Conservation (phyloP, 2,888 invertebrate genomes). For the Rotaria macrura region DNA sequence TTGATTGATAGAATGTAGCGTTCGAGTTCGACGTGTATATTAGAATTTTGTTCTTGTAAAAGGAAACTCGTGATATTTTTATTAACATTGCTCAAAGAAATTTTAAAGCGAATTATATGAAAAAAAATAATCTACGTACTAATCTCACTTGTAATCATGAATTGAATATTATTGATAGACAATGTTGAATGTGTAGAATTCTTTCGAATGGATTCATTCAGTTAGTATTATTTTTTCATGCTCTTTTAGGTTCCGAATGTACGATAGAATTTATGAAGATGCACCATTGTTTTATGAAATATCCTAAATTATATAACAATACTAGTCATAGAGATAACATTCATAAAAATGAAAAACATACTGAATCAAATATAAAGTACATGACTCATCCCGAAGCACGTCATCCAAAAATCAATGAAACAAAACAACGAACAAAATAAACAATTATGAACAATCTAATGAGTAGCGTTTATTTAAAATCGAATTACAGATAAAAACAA, state of each 20-base stretch:
- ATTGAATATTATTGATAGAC: too few relatives aligned
- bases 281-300: constrained; percentile 74
- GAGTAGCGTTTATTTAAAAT: not conserved
- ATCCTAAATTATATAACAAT: constrained; percentile 31
- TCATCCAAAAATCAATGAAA: not conserved
- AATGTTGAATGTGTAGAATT: too few relatives aligned
- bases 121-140: too few relatives aligned
- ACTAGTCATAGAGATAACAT: not conserved
- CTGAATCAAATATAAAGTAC: not conserved
- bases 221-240: not conserved
- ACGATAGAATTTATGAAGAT: constrained; percentile 76
- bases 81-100: too few relatives aligned
- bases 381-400: not conserved
- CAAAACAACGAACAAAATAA: not conserved
- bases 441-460: too few relatives aligned
- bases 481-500: too few relatives aligned
- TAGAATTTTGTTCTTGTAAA: too few relatives aligned
- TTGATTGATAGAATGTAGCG: too few relatives aligned
- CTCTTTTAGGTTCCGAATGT: constrained; percentile 61
- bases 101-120: too few relatives aligned
- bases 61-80: too few relatives aligned
- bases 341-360: not conserved
- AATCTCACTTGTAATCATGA: too few relatives aligned
- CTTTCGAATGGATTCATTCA: not conserved
- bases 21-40: too few relatives aligned